phyloP scores from a whole-genome alignment of 92 coral and sea anemone genomes.

The Micromussa lordhowensis region DNA sequence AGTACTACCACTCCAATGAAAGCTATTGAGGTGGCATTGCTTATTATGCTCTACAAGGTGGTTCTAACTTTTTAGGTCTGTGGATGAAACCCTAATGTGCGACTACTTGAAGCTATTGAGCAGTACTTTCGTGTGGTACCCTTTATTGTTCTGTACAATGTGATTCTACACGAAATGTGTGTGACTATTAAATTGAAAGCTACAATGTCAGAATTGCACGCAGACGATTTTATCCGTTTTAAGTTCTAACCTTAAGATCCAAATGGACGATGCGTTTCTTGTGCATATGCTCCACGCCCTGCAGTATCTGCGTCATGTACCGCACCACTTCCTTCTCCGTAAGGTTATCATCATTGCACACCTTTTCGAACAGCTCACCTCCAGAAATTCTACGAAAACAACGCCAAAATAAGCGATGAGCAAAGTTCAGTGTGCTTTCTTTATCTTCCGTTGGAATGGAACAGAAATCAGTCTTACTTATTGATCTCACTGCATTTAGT shows the following conservation, averaged over 20 bases:
- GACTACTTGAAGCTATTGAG: background rate
- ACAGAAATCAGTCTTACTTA: too few relatives aligned
- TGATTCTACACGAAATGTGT: background rate
- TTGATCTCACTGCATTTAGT: too few relatives aligned
- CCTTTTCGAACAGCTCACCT: conserved; percentile 96
- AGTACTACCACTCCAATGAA: background rate
- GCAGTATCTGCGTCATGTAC: conserved; percentile 93
- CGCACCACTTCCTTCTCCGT: conserved; percentile 96
- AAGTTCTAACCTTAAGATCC: conserved; percentile 81
- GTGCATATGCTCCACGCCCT: conserved; percentile 99
- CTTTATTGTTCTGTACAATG: background rate
- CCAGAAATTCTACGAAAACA: conserved; percentile 55
- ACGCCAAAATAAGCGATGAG: background rate
- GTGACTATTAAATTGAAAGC: background rate
- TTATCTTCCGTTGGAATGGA: too few relatives aligned
- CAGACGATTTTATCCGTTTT: background rate
- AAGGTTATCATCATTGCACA: conserved; percentile 91
- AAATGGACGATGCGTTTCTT: conserved; percentile 87
- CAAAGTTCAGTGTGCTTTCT: too few relatives aligned
- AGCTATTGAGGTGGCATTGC: background rate
- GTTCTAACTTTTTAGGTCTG: background rate
- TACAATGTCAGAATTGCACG: too few relatives aligned
- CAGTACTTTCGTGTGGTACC: background rate
- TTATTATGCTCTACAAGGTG: background rate
- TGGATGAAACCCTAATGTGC: background rate